Evolutionary conservation across 2,113 vertebrate species (phyloP).

Genomic region (Symphodus melops): DNA sequence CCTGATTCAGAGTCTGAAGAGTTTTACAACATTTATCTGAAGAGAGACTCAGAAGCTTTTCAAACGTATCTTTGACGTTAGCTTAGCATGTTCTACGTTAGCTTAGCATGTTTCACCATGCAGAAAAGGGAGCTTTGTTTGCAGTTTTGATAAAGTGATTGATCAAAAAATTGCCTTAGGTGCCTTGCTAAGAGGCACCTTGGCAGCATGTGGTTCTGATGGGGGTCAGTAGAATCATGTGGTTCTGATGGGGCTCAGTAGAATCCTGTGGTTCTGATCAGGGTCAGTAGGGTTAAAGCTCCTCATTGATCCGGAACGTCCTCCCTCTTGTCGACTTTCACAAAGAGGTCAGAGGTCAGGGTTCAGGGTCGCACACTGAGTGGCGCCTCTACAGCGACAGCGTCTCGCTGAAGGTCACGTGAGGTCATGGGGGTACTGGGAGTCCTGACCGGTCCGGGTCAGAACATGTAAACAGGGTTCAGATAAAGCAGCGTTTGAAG

Average conservation of each 20-base stretch:
- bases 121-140: too few species aligned
- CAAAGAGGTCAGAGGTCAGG: constrained; percentile 36
- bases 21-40: too few species aligned
- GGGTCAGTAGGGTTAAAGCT: not conserved
- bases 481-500: too few species aligned
- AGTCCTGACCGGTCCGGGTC: not conserved
- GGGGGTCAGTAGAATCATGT: constrained; percentile 1
- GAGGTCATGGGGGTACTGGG: not conserved
- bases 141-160: too few species aligned
- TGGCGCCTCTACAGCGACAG: constrained; percentile 10
- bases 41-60: too few species aligned
- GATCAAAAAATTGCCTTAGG: too few species aligned
- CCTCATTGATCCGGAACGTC: constrained; percentile 7
- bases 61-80: too few species aligned
- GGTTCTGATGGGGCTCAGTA: constrained; percentile 5
- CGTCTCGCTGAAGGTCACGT: constrained; percentile 13
- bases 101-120: too few species aligned
- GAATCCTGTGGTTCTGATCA: not conserved
- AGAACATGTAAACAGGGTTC: not conserved
- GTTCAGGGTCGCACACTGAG: constrained; percentile 23
- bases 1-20: too few species aligned
- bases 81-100: too few species aligned
- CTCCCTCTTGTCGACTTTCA: constrained; percentile 17
- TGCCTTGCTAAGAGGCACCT: too few species aligned
- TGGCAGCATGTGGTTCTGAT: too few species aligned